Evolutionary conservation across 2,113 vertebrate genomes (phyloP).

Genomic region (Halichoerus grypus): DNA sequence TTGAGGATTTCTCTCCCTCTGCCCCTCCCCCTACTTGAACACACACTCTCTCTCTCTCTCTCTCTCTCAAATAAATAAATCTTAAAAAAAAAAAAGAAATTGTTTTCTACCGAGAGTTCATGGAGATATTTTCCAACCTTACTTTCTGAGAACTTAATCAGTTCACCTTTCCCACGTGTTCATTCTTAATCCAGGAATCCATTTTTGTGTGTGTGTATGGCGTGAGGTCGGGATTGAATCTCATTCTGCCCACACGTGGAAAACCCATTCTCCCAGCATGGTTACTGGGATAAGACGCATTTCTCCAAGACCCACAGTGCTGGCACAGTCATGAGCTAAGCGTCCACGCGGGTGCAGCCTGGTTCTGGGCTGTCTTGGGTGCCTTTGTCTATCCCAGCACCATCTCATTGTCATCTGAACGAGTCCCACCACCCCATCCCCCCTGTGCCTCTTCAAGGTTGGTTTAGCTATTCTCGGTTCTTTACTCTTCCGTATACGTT

Average conservation of each 20-base stretch:
- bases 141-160: background rate
- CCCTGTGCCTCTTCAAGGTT: background rate
- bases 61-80: background rate
- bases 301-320: accelerated
- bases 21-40: background rate
- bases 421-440: accelerated
- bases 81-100: background rate
- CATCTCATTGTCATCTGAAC: accelerated
- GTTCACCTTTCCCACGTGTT: accelerated
- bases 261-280: background rate
- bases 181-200: background rate
- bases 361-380: accelerated
- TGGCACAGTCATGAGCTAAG: accelerated
- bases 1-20: background rate
- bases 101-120: background rate
- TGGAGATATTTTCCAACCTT: background rate
- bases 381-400: accelerated
- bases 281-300: accelerated
- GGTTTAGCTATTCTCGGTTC: accelerated
- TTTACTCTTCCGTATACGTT: too few relatives aligned
- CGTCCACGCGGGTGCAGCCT: accelerated
- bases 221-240: background rate
- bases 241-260: accelerated
- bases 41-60: background rate
- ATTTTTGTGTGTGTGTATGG: accelerated